Percentiles rank a stretch among this genome's conserved stretches.
Conservation (phyloP, 35 echinoderm and acorn worm species). For the Amphiura filiformis region DNA sequence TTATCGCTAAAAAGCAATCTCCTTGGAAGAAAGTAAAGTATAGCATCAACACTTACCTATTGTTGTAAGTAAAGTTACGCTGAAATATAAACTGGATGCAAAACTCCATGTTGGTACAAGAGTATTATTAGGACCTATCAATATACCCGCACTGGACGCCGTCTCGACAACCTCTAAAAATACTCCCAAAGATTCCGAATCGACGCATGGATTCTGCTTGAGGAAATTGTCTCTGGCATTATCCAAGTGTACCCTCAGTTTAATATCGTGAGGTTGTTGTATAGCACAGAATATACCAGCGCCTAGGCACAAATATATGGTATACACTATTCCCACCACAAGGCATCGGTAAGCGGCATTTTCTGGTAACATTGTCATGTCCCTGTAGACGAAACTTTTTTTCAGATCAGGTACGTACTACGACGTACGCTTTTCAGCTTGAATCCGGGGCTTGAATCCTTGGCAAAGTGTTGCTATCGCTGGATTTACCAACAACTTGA, state of each 20-base stretch:
- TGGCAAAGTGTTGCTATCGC: too few relatives aligned
- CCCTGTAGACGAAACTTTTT: too few relatives aligned
- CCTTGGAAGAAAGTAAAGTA: too few relatives aligned
- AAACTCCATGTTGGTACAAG: conserved; percentile 35
- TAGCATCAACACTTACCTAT: too few relatives aligned
- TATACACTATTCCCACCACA: conserved; percentile 12
- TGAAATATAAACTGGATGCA: conserved; percentile 45
- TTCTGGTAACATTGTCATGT: conserved; percentile 25
- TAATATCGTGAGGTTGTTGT: conserved; percentile 25
- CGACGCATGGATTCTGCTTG: conserved; percentile 16
- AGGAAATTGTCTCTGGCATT: conserved; percentile 3
- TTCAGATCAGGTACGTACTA: too few relatives aligned
- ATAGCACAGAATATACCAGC: conserved; percentile 45
- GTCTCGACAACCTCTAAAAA: conserved; percentile 21
- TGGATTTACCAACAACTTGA: too few relatives aligned
- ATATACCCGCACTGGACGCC: conserved; percentile 20
- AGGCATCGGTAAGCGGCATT: conserved; percentile 27
- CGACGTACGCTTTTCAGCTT: too few relatives aligned
- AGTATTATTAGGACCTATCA: not conserved
- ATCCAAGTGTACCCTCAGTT: not conserved
- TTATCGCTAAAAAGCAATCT: too few relatives aligned
- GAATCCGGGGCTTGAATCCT: too few relatives aligned
- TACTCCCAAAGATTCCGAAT: not conserved
- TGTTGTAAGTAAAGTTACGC: conserved; percentile 46
- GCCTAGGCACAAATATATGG: conserved; percentile 37